Percentiles rank a stretch among this genome's conserved stretches.
Conservation (phyloP, 2,888 invertebrate genomes). For the Lordiphosa fenestrarum region DNA sequence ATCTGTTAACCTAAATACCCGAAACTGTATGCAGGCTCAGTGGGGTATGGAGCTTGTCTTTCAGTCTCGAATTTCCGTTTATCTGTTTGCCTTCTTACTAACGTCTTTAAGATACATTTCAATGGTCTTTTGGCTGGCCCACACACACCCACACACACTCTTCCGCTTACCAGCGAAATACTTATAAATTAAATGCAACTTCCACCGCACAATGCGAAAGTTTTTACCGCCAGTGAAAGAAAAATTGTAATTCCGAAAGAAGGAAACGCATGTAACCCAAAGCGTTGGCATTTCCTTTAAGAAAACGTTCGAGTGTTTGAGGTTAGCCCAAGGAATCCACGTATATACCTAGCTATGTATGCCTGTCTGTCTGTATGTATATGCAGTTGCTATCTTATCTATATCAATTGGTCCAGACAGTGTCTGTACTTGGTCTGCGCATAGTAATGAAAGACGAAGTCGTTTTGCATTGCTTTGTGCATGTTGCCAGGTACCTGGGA, state of each 20-base stretch:
- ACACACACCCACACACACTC: background rate
- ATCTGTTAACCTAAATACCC: too few relatives aligned
- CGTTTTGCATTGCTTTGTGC: slow-evolving; percentile 67
- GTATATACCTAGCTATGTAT: background rate
- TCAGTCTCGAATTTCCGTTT: too few relatives aligned
- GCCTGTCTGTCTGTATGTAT: too few relatives aligned
- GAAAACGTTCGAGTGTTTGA: slow-evolving; percentile 45
- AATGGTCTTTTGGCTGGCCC: slow-evolving; percentile 14
- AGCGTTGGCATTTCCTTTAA: slow-evolving; percentile 29
- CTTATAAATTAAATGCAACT: slow-evolving; percentile 58
- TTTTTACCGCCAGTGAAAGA: slow-evolving; percentile 21
- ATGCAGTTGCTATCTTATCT: slow-evolving; percentile 23
- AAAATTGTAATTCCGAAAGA: slow-evolving; percentile 20
- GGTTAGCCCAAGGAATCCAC: slow-evolving; percentile 35
- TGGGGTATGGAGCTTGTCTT: too few relatives aligned
- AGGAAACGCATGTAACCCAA: slow-evolving; percentile 39
- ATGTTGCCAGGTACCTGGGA: slow-evolving; percentile 32
- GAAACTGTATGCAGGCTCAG: too few relatives aligned
- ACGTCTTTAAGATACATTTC: slow-evolving; percentile 1
- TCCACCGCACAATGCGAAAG: slow-evolving; percentile 26
- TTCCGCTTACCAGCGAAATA: slow-evolving; percentile 22
- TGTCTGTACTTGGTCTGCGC: slow-evolving; percentile 15
- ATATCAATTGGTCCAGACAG: slow-evolving; percentile 50
- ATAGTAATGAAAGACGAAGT: slow-evolving; percentile 60
- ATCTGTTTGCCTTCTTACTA: too few relatives aligned